A percentile compares a stretch with the other conserved stretches of the same genome.
Conservation (phyloP, 2,113 vertebrate genomes). For the Brevimyrus niger region DNA sequence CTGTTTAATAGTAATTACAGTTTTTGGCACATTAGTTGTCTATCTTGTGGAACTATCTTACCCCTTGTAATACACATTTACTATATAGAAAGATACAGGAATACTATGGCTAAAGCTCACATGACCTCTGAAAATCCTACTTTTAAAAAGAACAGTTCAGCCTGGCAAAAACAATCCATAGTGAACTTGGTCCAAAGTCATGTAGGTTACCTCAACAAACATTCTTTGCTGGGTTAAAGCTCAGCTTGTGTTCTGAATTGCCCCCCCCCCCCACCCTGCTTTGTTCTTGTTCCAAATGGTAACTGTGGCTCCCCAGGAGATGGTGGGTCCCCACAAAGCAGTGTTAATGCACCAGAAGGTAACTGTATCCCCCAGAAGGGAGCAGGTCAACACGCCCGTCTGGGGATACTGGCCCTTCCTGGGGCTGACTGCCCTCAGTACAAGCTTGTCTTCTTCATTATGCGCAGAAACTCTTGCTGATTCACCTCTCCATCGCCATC, state of each 20-base stretch:
- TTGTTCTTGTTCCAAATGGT: not conserved
- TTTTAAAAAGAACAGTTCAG: not conserved
- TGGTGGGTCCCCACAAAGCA: not conserved
- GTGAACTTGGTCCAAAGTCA: not conserved
- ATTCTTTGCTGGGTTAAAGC: not conserved
- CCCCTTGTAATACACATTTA: not conserved
- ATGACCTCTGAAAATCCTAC: not conserved
- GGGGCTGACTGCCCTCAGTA: conserved; percentile 60
- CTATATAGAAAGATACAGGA: not conserved
- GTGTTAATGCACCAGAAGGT: not conserved
- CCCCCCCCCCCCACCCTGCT: not conserved
- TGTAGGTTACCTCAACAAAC: not conserved
- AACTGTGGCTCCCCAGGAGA: not conserved
- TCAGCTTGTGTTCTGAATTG: not conserved
- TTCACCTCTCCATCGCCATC: conserved; percentile 91
- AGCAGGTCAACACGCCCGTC: not conserved
- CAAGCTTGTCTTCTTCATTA: conserved; percentile 91
- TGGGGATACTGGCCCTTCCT: not conserved
- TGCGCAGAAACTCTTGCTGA: conserved; percentile 85
- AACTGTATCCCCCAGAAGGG: not conserved
- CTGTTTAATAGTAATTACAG: not conserved
- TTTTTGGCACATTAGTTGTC: not conserved
- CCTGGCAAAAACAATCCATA: not conserved
- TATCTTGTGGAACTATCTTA: not conserved
- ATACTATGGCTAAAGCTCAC: not conserved